Conservation (phyloP, 2,113 vertebrate species). For the Pelecanus crispus region DNA sequence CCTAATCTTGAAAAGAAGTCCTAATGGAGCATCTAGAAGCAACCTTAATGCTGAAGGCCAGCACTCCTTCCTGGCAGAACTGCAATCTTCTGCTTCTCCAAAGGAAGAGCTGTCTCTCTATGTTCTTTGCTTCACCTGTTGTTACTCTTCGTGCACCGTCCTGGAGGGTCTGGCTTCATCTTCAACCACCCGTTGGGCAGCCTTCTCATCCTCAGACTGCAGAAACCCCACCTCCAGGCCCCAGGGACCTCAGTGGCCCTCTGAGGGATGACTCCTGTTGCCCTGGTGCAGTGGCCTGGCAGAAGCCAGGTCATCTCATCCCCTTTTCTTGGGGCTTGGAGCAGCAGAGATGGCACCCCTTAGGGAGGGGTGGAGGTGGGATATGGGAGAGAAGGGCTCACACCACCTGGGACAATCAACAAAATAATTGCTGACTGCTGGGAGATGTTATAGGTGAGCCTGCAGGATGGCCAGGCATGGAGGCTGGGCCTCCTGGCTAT, state of each 20-base stretch:
- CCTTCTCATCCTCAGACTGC: background rate
- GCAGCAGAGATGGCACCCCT: no score
- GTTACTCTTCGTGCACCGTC: no score
- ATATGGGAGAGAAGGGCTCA: background rate
- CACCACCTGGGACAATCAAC: background rate
- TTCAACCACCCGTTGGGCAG: background rate
- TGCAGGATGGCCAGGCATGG: background rate
- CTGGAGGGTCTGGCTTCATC: background rate
- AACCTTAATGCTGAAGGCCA: background rate
- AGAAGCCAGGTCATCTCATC: background rate
- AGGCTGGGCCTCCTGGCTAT: background rate
- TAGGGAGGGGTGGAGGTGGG: no score
- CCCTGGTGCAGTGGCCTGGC: rapidly evolving
- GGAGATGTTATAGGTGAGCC: background rate
- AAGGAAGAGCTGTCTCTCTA: background rate
- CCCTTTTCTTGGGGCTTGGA: background rate
- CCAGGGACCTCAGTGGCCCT: no score
- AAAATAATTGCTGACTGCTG: background rate
- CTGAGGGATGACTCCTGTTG: background rate
- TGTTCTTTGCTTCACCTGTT: background rate
- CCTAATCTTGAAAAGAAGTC: background rate
- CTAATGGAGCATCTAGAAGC: background rate
- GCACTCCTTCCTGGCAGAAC: background rate
- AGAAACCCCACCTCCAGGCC: background rate
- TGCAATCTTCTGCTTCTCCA: background rate